Conservation (phyloP, 2,113 vertebrate genomes). For the Percina caprodes region DNA sequence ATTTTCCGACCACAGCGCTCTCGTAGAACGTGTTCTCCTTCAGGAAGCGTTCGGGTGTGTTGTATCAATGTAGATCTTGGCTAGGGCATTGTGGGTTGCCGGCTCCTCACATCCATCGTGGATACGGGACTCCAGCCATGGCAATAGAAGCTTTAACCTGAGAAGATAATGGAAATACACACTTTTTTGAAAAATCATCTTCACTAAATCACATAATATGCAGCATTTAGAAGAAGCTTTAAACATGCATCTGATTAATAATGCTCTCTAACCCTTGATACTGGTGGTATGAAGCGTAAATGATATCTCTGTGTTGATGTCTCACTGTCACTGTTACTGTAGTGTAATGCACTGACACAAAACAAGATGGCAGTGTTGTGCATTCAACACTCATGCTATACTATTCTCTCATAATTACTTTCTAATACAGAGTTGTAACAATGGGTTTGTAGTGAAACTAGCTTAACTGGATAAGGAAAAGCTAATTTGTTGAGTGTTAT, state of each 20-base stretch:
- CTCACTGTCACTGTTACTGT: not conserved
- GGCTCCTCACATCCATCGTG: constrained; percentile 94
- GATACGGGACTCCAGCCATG: constrained; percentile 92
- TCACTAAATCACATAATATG: not conserved
- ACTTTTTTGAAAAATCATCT: no score
- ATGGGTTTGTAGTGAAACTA: not conserved
- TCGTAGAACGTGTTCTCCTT: constrained; percentile 92
- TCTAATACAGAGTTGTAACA: not conserved
- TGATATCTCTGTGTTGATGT: not conserved
- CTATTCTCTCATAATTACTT: not conserved
- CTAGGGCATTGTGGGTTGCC: constrained; percentile 92
- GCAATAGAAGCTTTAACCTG: constrained; percentile 91
- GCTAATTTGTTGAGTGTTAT: not conserved
- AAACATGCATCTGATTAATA: no score
- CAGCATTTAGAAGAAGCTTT: constrained; percentile 1
- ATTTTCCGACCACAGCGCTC: constrained; percentile 90
- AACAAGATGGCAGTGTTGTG: constrained; percentile 44
- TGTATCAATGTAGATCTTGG: constrained; percentile 96
- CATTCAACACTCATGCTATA: not conserved
- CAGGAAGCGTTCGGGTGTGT: constrained; percentile 91
- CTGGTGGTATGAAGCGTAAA: not conserved
- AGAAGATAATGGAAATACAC: not conserved
- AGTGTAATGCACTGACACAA: not conserved
- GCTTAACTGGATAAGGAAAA: not conserved
- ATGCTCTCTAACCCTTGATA: not conserved